Percentiles rank a stretch among this genome's conserved stretches.
phyloP scores from a whole-genome alignment of 2,113 vertebrate genomes.

The Ploceus nigricollis region DNA sequence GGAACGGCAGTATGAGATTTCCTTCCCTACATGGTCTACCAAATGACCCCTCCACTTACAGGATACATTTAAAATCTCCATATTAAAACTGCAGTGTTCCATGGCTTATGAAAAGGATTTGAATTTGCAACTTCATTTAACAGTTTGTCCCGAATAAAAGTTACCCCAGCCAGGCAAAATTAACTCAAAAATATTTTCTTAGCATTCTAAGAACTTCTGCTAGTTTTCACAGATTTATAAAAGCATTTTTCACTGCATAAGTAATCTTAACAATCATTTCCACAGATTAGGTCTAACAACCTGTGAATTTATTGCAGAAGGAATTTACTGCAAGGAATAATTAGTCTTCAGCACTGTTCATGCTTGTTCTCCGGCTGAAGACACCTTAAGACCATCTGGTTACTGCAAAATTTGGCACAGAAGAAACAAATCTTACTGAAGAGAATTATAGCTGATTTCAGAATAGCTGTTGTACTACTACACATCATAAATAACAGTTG shows the following conservation, averaged over 20 bases:
- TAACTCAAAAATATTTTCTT: neutral
- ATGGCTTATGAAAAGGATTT: neutral
- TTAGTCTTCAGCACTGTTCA: conserved; percentile 57
- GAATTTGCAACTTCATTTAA: neutral
- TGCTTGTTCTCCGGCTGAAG: conserved; percentile 61
- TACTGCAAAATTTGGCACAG: conserved; percentile 19
- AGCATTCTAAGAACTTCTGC: neutral
- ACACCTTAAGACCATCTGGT: conserved; percentile 66
- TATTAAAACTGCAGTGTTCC: neutral
- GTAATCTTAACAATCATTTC: conserved; percentile 39
- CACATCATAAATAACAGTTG: conserved; percentile 61
- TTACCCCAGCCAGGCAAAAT: neutral
- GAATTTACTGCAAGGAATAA: conserved; percentile 71
- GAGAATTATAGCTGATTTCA: conserved; percentile 50
- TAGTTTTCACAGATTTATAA: conserved; percentile 15
- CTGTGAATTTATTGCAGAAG: conserved; percentile 68
- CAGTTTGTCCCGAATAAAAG: neutral
- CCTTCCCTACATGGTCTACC: neutral
- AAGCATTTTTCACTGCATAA: conserved; percentile 31
- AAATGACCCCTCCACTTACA: neutral
- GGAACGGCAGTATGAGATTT: neutral
- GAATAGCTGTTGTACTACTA: conserved; percentile 38
- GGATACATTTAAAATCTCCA: neutral
- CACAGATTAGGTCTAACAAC: conserved; percentile 51
- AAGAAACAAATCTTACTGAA: conserved; percentile 9